phyloP scores from a whole-genome alignment of 2,797 vertebrate genomes.

The Australoheros facetus region DNA sequence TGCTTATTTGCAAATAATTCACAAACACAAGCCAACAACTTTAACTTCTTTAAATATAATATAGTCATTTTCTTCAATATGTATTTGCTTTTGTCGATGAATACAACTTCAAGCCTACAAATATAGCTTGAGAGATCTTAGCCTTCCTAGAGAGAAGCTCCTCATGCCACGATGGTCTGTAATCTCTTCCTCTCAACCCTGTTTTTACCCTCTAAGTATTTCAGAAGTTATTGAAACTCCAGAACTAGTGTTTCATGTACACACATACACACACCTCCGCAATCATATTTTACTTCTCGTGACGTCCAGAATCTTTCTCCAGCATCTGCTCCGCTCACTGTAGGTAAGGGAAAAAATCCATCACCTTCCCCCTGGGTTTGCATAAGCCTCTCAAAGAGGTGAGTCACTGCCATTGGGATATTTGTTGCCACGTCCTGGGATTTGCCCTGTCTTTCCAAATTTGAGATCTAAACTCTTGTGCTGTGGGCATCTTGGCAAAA shows the following conservation, averaged over 20 bases:
- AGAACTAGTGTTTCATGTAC: slow-evolving; percentile 61
- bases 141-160: slow-evolving; percentile 46
- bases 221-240: slow-evolving; percentile 76
- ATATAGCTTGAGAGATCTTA: slow-evolving; percentile 36
- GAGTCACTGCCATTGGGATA: slow-evolving; percentile 78
- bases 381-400: slow-evolving; percentile 84
- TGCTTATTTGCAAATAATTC: slow-evolving; percentile 11
- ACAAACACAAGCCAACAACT: background rate
- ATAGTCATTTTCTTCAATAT: background rate
- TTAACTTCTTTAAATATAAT: slow-evolving; percentile 4
- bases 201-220: slow-evolving; percentile 68
- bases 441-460: slow-evolving; percentile 79
- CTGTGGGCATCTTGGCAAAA: slow-evolving; percentile 52
- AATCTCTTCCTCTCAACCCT: slow-evolving; percentile 55
- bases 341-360: slow-evolving; percentile 85
- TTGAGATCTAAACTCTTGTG: slow-evolving; percentile 77
- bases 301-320: slow-evolving; percentile 82
- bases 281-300: slow-evolving; percentile 82
- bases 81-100: slow-evolving; percentile 28
- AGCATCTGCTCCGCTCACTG: slow-evolving; percentile 86
- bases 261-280: slow-evolving; percentile 35
- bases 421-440: slow-evolving; percentile 83
- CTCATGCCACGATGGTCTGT: slow-evolving; percentile 24
- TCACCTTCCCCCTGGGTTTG: slow-evolving; percentile 86
- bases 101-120: slow-evolving; percentile 13